Evolutionary conservation across 2,888 invertebrate genomes (phyloP), one percentile per base, ranked within the genome.

Genomic region (Melangyna quadrimaculata): DNA sequence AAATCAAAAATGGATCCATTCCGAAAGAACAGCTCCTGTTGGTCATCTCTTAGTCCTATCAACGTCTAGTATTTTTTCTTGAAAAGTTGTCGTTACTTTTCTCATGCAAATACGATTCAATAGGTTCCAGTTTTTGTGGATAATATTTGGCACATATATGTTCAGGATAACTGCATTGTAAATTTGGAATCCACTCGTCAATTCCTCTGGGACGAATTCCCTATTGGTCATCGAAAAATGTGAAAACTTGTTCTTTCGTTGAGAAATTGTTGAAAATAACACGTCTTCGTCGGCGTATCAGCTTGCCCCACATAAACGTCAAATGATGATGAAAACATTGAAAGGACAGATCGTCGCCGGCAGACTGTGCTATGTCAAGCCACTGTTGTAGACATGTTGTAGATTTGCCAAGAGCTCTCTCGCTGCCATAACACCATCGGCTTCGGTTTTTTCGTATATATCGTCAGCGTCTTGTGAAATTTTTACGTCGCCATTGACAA

Each of bases 311-410:
- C 99, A 99, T 99, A 91, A 98, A 98, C 67, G 98, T 97, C 87
- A 99, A 94, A 93, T 99, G 99, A 91, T 99, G 98, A 92, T 99
- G 99, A 90, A 99, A 98, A 90, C 95, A 95, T 88, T 96, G 95
- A 91, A 97, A 98, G 67, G 95, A 94, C 74, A 96, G 94, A 74
- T 91, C 92, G 51, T 96, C 94, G 87, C 93, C 92, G 27, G 94
- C 93, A 53, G 93, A 90, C 78, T 95, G 93, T 79, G 95, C 95
- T 86, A 96, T 94, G 88, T 95, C 93, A 87, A 96, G 91, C 98
- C 98, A 99, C 73, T 96, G 94, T 91, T 95, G 95, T 1, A 99
- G 92, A 92, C 98, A 98, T 0, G 98, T 96, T 9, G 98, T 98
- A 99, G 99, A 93, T 99, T 99, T 55, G 95, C 94, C 40, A 99